Conservation (phyloP, 2,888 invertebrate genomes). For the Caenorhabditis sulstoni region DNA sequence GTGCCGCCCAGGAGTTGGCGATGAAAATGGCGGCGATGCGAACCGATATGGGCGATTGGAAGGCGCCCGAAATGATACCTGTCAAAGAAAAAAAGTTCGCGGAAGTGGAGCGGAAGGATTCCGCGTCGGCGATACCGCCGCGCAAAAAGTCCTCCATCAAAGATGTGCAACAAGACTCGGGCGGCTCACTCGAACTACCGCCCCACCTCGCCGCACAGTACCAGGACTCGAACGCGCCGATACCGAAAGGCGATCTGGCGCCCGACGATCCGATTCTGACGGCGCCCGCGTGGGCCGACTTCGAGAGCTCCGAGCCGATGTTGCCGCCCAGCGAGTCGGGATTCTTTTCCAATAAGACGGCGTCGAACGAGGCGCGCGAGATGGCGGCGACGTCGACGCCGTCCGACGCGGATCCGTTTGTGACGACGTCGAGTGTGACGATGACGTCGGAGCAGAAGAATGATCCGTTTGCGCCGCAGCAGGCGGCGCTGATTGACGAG, state of each 20-base stretch:
- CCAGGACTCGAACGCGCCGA: conserved; percentile 56
- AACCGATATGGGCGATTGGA: conserved; percentile 73
- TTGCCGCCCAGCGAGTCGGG: conserved; percentile 78
- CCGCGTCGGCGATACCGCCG: conserved; percentile 65
- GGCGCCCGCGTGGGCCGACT: conserved; percentile 72
- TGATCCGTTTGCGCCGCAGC: conserved; percentile 76
- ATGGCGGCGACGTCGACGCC: not conserved
- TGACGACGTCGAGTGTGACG: conserved; percentile 17
- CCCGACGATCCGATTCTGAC: conserved; percentile 64
- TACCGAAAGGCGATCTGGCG: conserved; percentile 67
- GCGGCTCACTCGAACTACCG: conserved; percentile 65
- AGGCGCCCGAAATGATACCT: conserved; percentile 61
- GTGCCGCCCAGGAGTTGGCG: conserved; percentile 77
- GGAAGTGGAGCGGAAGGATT: conserved; percentile 54
- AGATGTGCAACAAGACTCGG: conserved; percentile 68
- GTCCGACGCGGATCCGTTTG: conserved; percentile 56
- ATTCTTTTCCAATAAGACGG: conserved; percentile 72
- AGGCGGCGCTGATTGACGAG: conserved; percentile 69
- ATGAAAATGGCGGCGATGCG: conserved; percentile 73
- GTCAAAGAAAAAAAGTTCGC: conserved; percentile 41
- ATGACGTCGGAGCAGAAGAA: conserved; percentile 18
- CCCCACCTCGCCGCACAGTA: conserved; percentile 53
- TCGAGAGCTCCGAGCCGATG: conserved; percentile 71
- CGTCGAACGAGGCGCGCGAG: conserved; percentile 39
- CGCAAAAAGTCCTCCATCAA: conserved; percentile 66